Evolutionary conservation across 2,113 vertebrate genomes (phyloP), one percentile per base, ranked within the genome.

Genomic region (Salvelinus sp.): DNA sequence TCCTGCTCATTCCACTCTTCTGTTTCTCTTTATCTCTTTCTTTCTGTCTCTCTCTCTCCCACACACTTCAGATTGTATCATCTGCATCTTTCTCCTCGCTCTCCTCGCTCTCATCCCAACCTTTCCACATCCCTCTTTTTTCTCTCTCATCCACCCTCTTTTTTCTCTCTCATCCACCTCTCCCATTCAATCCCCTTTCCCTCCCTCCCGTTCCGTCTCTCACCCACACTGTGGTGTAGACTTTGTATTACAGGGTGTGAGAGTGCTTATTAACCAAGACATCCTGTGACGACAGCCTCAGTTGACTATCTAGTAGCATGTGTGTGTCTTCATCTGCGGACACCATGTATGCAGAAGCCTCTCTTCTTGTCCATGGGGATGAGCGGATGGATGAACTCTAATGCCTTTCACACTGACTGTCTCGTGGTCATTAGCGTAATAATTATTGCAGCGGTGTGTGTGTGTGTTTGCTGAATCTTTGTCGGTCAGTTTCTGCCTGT

Each of bases 221-320:
- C 86, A 82, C 85, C 83, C 88, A 87, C 81, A 13, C 82, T 87
- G 66, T 83, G 70, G 58, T 70, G 44, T 18, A 72, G 38, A 63
- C 47, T 50, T 77, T 57, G 30, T 84, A 88, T 89, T 88, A 88
- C 78, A 82, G 79, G 73, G 70, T 86, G 80, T 75, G 86, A 65
- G 74, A 90, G 76, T 91, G 82, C 89, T 90, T 88, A 91, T 91
- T 92, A 44, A 44, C 50, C 4, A 91, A 91, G 83, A 88, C 84
- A 79, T 87, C 86, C 84, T 73, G 69, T 83, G 86, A 87, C 48
- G 65, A 75, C 72, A 67, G 57, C 83, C 76, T 86, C 79, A 75
- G 85, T 84, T 27, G 38, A 70, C 60, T 68, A 57, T 74, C 76
- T 62, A 74, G 57, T 23, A 44, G 44, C 71, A 65, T 82, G 68